These are phyloP conservation scores for Epistrophe grossulariae DNA, from an alignment of 2,888 invertebrate species.

Conservation along the genomic window DNA sequence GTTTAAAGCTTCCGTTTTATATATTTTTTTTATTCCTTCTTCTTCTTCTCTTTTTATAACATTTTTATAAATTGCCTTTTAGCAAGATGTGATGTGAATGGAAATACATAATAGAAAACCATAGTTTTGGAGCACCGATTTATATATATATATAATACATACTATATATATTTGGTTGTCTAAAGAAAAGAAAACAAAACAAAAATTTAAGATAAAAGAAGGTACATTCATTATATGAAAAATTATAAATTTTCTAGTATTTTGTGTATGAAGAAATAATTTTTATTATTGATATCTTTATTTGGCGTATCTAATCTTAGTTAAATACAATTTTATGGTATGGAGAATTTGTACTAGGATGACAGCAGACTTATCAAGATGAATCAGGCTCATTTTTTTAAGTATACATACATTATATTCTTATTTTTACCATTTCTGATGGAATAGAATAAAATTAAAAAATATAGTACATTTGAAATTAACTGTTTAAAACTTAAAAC, in stretches of 20 bases:
- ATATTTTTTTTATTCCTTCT: constrained; percentile 13
- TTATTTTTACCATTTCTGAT: constrained; percentile 7
- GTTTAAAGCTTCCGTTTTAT: constrained; percentile 70
- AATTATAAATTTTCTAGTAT: constrained; percentile 32
- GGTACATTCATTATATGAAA: constrained; percentile 28
- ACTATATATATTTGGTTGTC: constrained; percentile 28
- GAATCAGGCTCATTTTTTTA: constrained; percentile 12
- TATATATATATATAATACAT: constrained; percentile 28
- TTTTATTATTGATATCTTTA: constrained; percentile 13
- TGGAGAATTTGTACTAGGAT: constrained; percentile 42
- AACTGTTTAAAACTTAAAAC: not conserved
- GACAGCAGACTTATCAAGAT: constrained; percentile 20
- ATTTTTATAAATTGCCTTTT: constrained; percentile 38
- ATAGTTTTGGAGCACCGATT: constrained; percentile 67
- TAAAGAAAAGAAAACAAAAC: not conserved
- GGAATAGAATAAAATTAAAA: not conserved
- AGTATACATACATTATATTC: not conserved
- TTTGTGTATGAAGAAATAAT: constrained; percentile 8
- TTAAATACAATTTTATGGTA: constrained; percentile 35
- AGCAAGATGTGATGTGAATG: constrained; percentile 51
- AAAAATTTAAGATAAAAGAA: constrained; percentile 13
- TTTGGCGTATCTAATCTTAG: constrained; percentile 28
- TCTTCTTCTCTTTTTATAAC: constrained; percentile 12
- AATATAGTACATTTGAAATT: not conserved
- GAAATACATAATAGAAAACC: constrained; percentile 35